Evolutionary conservation across 2,888 invertebrate species (phyloP).

Genomic region (Drosophila prolongata): DNA sequence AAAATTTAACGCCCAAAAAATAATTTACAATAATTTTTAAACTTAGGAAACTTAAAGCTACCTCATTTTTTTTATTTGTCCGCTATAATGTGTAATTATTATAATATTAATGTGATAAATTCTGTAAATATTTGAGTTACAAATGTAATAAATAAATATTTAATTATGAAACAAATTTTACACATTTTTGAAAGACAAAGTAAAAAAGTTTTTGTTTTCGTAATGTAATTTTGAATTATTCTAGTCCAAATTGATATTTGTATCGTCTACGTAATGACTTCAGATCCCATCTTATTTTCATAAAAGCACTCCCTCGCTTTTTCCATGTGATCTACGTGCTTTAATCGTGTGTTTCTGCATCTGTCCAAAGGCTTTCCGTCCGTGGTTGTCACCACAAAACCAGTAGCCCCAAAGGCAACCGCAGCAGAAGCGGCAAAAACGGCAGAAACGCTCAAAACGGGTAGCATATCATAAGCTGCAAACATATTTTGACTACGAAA

Average conservation of each 20-base stretch:
- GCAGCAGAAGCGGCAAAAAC: constrained; percentile 12
- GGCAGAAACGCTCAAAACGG: constrained; percentile 48
- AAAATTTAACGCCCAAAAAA: no score
- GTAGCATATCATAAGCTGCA: constrained; percentile 66
- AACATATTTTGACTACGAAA: constrained; percentile 82
- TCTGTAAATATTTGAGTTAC: no score
- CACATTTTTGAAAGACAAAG: no score
- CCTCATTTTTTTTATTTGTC: no score
- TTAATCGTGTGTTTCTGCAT: constrained; percentile 4
- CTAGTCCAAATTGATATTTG: not conserved
- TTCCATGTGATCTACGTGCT: constrained; percentile 21
- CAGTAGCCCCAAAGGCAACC: constrained; percentile 59
- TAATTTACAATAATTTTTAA: no score
- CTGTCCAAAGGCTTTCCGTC: not conserved
- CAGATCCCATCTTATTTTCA: not conserved
- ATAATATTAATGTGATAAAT: no score
- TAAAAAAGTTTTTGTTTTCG: no score
- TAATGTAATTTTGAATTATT: not conserved
- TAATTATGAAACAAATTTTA: no score
- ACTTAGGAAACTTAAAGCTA: no score
- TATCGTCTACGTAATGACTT: no score
- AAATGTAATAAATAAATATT: no score
- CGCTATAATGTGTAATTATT: no score
- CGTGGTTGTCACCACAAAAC: constrained; percentile 46
- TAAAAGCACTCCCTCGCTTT: not conserved